phyloP scores from a whole-genome alignment of 1,140 invertebrate species.

The Brachystomella parvula region DNA sequence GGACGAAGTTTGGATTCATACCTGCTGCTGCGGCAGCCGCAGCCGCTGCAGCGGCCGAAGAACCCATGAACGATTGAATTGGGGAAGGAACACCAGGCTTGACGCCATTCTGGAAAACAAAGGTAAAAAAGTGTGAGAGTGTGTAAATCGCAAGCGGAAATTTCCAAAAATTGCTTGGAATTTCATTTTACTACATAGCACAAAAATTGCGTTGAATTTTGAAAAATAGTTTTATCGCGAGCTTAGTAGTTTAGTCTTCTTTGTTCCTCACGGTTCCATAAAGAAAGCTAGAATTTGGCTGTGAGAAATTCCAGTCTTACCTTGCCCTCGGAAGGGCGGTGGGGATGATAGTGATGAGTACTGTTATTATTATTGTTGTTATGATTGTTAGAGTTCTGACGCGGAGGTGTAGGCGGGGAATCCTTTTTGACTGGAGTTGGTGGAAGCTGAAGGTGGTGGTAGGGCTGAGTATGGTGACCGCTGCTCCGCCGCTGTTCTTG shows the following conservation, averaged over 20 bases:
- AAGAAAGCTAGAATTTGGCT: no score
- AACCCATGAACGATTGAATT: conserved; percentile 34
- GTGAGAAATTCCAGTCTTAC: conserved; percentile 2
- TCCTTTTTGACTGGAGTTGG: conserved; percentile 4
- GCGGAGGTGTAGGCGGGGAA: neutral
- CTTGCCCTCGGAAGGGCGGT: neutral
- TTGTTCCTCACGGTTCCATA: no score
- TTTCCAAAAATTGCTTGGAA: no score
- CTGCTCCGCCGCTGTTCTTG: neutral
- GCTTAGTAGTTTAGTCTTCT: no score
- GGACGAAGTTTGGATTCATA: conserved; percentile 50
- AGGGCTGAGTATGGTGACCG: neutral
- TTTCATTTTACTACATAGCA: no score
- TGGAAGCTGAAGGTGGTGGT: neutral
- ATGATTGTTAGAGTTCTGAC: neutral
- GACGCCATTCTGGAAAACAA: conserved; percentile 32
- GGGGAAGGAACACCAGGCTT: conserved; percentile 39
- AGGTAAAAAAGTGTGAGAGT: no score
- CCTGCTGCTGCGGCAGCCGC: conserved; percentile 46
- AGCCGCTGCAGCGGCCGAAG: conserved; percentile 48
- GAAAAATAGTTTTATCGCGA: no score
- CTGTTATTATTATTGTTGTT: conserved; percentile 9
- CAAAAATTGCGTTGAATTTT: no score
- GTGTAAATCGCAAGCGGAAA: no score
- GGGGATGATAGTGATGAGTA: conserved; percentile 10